Conservation (phyloP, 1,140 invertebrate species). For the Planococcus citri region DNA sequence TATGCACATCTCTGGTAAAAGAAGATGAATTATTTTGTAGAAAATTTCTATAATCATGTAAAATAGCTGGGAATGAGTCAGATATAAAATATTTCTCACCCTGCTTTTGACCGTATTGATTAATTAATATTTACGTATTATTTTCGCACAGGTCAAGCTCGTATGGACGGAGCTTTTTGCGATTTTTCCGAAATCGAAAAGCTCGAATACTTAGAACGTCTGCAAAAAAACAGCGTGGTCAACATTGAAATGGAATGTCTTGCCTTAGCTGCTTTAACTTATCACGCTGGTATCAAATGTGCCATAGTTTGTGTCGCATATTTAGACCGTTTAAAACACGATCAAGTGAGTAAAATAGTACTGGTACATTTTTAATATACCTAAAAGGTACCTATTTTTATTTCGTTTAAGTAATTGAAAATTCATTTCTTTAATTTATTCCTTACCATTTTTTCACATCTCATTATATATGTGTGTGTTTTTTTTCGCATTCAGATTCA, state of each 20-base stretch:
- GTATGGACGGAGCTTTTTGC: constrained; percentile 94
- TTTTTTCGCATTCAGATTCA: constrained; percentile 46
- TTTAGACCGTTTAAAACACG: constrained; percentile 84
- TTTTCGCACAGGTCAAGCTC: constrained; percentile 49
- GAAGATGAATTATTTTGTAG: no score
- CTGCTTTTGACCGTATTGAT: no score
- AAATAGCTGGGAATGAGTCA: no score
- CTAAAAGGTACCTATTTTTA: no score
- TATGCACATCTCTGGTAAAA: no score
- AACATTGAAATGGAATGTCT: constrained; percentile 98
- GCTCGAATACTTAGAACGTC: constrained; percentile 65
- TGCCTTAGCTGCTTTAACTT: constrained; percentile 83
- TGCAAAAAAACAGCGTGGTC: constrained; percentile 66
- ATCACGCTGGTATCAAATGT: constrained; percentile 84
- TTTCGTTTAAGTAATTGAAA: no score
- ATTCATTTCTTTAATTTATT: no score
- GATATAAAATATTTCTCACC: no score
- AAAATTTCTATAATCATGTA: no score
- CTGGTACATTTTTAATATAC: no score
- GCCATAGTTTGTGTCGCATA: constrained; percentile 88
- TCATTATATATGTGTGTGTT: neutral
- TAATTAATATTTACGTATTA: no score
- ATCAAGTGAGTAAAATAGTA: constrained; percentile 55
- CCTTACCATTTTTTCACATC: no score
- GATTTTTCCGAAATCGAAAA: constrained; percentile 83